A percentile compares a stretch with the other conserved stretches of the same genome.
Conservation (phyloP, 2,797 vertebrate genomes). For the Sebastes iracundus region DNA sequence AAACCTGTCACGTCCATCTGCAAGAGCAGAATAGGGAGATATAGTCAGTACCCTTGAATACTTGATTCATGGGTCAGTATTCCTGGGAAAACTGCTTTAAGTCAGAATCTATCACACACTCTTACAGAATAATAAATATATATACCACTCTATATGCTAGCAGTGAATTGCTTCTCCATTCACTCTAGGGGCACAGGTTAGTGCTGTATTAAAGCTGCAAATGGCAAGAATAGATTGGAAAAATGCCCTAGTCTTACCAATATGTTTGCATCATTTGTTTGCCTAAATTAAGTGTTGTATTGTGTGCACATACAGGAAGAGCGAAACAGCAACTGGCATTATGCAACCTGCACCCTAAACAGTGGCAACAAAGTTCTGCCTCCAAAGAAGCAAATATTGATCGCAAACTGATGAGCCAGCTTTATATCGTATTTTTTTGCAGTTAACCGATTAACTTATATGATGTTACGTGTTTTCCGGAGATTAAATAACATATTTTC, state of each 20-base stretch:
- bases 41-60: conserved; percentile 44
- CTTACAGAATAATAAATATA: conserved; percentile 33
- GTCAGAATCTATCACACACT: conserved; percentile 33
- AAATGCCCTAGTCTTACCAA: neutral
- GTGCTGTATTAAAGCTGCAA: neutral
- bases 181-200: neutral
- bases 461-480: no score
- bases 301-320: neutral
- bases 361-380: neutral
- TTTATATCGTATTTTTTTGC: neutral
- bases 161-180: neutral
- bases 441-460: neutral
- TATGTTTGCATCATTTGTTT: neutral
- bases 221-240: neutral
- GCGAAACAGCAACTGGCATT: neutral
- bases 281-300: neutral
- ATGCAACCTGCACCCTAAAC: neutral
- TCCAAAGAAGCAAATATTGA: neutral
- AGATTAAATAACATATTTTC: neutral
- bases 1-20: conserved; percentile 53
- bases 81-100: conserved; percentile 44
- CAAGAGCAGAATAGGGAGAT: conserved; percentile 26
- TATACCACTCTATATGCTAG: neutral
- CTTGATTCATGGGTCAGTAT: conserved; percentile 58
- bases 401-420: neutral